Evolutionary conservation across 2,113 vertebrate genomes (phyloP), one percentile per base, ranked within the genome.

Genomic region (Fulica atra): DNA sequence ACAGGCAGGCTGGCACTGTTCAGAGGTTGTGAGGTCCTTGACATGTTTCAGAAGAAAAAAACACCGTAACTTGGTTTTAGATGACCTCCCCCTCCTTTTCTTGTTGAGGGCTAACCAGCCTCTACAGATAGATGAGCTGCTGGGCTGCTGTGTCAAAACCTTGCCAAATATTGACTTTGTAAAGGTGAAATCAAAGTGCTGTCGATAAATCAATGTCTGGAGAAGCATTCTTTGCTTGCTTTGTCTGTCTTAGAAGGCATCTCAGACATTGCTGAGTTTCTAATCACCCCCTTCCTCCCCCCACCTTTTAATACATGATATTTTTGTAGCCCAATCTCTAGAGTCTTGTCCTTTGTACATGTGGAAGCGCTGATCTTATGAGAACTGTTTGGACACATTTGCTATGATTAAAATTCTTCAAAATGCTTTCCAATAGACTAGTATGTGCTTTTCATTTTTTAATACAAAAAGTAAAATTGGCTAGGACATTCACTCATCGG

Each of bases 361-460:
- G 90, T 96, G 95, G 88, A 97, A 97, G 96, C 3, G 21, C 89
- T 83, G 56, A 95, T 97, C 97, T 98, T 96, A 96, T 96, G 95
- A 98, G 87, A 97, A 92, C 78, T 92, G 81, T 97, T 97, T 77
- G 94, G 92, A 96, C 92, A 95, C 89, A 95, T 97, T 97, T 97
- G 90, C 93, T 97, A 88, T 96, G 94, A 97, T 98, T 98, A 98
- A 97, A 98, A 94, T 92, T 97, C 94, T 94, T 89, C 51, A 96
- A 95, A 97, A 97, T 61, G 54, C 88, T 97, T 97, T 98, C 96
- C 93, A 96, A 70, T 71, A 83, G 96, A 89, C 63, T 94, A 66
- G 31, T 13, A 74, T 38, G 29, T 73, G n/a, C 79, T 95, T 93
- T 35, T 57, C 57, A 93, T 94, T 86, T 71, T 71, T 59, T 66